phyloP scores from a whole-genome alignment of 2,113 vertebrate genomes.

The Poicephalus meyeri region DNA sequence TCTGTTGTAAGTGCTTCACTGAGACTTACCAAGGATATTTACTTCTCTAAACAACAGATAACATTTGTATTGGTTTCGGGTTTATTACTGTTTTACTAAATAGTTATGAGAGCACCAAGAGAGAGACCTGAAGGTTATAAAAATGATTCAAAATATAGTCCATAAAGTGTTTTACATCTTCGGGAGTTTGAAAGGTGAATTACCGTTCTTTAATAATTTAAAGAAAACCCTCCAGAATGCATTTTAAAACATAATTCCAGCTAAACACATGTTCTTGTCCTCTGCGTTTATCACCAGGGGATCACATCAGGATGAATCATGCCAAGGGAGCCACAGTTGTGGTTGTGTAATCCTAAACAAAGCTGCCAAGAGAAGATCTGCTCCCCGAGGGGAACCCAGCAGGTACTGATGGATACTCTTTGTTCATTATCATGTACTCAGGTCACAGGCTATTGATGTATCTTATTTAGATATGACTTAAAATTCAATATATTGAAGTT shows the following conservation, averaged over 20 bases:
- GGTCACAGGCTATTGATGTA: background rate
- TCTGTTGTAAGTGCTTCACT: slow-evolving; percentile 73
- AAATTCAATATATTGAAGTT: slow-evolving; percentile 7
- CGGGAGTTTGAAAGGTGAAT: slow-evolving; percentile 28
- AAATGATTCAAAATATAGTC: slow-evolving; percentile 12
- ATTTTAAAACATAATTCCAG: slow-evolving; percentile 17
- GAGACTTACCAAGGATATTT: slow-evolving; percentile 72
- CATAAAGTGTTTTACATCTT: slow-evolving; percentile 33
- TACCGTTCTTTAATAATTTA: slow-evolving; percentile 47
- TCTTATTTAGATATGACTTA: background rate
- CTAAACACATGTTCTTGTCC: background rate
- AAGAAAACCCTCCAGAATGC: background rate
- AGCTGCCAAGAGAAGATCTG: slow-evolving; percentile 13
- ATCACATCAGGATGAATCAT: slow-evolving; percentile 21
- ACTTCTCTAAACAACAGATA: slow-evolving; percentile 71
- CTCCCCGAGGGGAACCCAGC: background rate
- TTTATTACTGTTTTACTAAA: slow-evolving; percentile 54
- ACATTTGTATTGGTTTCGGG: slow-evolving; percentile 34
- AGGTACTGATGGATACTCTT: background rate
- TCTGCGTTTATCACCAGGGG: background rate
- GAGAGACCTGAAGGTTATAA: slow-evolving; percentile 12
- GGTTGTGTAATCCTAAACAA: background rate
- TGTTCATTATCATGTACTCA: background rate
- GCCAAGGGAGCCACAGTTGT: background rate
- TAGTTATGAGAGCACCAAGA: slow-evolving; percentile 2